Evolutionary conservation across 2,888 invertebrate species (phyloP), one percentile per base, ranked within the genome.

Genomic region (Drosophila affinis): DNA sequence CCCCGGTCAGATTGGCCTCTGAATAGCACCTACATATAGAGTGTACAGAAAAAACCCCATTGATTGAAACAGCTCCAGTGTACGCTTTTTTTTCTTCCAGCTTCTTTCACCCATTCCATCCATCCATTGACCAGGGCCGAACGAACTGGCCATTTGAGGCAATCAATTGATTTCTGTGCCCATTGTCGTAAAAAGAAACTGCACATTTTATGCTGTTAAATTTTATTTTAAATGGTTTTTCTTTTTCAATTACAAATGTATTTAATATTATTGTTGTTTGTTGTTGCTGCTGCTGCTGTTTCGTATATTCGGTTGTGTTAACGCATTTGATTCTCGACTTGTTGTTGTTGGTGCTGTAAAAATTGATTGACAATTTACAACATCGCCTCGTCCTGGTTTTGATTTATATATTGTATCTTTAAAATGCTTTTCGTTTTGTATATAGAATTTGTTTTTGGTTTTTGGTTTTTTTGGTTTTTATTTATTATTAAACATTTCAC

Each of bases 401-500:
- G 57, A 62, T 67, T 72, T 73, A 82, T 80, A 86, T 87, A 81
- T 39, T 39, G 39, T 39, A 39, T 39, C n/a, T 39, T 39, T 39
- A 81, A 81, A 83, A 82, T 87, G 77, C 68, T 77, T 81, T 39
- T 39, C 6, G 14, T n/a, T n/a, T n/a, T 87, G 79, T 81, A 76
- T 85, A 83, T 85, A 77, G 79, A 80, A 72, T 78, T 73, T 82
- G 55, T 67, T 48, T 76, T 80, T 18, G 69, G 61, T 73, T 68
- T 68, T 77, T 68, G 24, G 24, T 24, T 24, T 27, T 62, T 73
- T 52, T 18, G 47, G 32, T 62, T 59, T 67, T 78, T 79, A 79
- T 79, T 81, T 79, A 89, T 89, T 90, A 82, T 39, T 39, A 39
- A 39, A 89, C 88, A 87, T 88, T 88, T 90, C 90, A 91, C 90